These are phyloP conservation scores for Protophormia terraenovae DNA, from an alignment of 2,888 invertebrate genomes.

Conservation along the genomic window DNA sequence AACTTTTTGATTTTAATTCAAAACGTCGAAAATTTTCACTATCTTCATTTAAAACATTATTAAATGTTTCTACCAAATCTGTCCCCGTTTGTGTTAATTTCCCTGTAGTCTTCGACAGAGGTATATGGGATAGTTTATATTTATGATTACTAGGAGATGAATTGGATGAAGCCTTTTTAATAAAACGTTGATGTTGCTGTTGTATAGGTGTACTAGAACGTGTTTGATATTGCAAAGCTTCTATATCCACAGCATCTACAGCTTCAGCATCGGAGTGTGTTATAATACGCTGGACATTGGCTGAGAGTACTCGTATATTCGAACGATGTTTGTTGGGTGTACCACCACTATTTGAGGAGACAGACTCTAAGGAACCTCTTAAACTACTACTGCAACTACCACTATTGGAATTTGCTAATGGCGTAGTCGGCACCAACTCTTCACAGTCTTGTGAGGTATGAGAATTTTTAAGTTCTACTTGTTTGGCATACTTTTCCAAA, in stretches of 20 bases:
- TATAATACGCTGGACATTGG: conserved; percentile 83
- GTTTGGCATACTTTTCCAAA: conserved; percentile 59
- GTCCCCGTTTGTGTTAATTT: conserved; percentile 79
- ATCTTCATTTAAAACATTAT: conserved; percentile 74
- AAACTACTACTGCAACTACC: conserved; percentile 71
- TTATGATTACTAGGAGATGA: conserved; percentile 58
- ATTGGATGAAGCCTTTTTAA: conserved; percentile 69
- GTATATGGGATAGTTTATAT: conserved; percentile 77
- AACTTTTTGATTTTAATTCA: conserved; percentile 67
- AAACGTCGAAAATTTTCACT: conserved; percentile 65
- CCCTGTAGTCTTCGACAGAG: conserved; percentile 79
- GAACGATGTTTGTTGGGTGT: conserved; percentile 73
- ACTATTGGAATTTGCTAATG: conserved; percentile 62
- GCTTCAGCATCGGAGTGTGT: conserved; percentile 82
- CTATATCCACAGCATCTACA: conserved; percentile 76
- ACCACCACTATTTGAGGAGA: conserved; percentile 52
- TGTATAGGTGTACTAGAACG: conserved; percentile 71
- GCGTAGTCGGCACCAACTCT: conserved; percentile 47
- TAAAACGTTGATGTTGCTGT: conserved; percentile 69
- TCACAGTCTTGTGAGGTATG: conserved; percentile 35
- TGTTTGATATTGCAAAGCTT: conserved; percentile 75
- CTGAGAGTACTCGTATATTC: conserved; percentile 80
- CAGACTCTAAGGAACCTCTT: conserved; percentile 63
- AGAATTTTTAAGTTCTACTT: conserved; percentile 23
- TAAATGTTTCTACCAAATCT: conserved; percentile 79